Evolutionary conservation across 2,888 invertebrate species (phyloP).

Genomic region (Hanleya hanleyi): DNA sequence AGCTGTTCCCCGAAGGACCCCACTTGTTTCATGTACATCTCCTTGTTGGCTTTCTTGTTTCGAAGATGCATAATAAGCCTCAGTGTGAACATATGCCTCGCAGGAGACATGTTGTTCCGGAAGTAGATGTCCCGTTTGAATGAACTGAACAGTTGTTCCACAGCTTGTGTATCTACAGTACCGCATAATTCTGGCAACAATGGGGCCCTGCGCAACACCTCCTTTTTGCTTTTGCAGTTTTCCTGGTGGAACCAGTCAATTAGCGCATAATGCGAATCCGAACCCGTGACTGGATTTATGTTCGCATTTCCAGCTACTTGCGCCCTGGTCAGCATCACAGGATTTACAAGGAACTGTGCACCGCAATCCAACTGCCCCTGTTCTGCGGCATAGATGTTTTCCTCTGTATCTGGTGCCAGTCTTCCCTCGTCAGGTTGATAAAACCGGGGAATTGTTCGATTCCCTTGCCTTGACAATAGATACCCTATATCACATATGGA

Average conservation of each 20-base stretch:
- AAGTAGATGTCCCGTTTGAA: slow-evolving; percentile 18
- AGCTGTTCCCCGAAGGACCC: neutral
- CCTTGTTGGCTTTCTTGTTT: neutral
- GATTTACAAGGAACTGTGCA: neutral
- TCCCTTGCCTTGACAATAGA: slow-evolving; percentile 16
- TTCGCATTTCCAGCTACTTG: neutral
- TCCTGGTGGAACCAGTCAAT: slow-evolving; percentile 32
- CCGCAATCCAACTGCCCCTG: neutral
- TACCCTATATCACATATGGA: slow-evolving; percentile 22
- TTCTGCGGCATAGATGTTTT: neutral
- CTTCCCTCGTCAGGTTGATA: slow-evolving; percentile 23
- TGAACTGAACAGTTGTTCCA: slow-evolving; percentile 26
- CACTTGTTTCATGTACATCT: neutral
- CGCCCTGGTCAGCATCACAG: neutral
- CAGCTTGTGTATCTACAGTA: slow-evolving; percentile 17
- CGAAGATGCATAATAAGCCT: slow-evolving; percentile 1
- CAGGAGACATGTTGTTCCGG: slow-evolving; percentile 18
- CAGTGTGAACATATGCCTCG: slow-evolving; percentile 10
- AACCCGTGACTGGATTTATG: slow-evolving; percentile 16
- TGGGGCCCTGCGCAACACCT: slow-evolving; percentile 14
- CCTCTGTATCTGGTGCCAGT: slow-evolving; percentile 6
- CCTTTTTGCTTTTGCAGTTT: slow-evolving; percentile 21
- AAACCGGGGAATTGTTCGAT: slow-evolving; percentile 9
- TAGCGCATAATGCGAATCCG: slow-evolving; percentile 8
- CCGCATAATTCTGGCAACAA: slow-evolving; percentile 19